These are phyloP conservation scores for Lanius collurio DNA, from an alignment of 2,113 vertebrate species.

Conservation along the genomic window DNA sequence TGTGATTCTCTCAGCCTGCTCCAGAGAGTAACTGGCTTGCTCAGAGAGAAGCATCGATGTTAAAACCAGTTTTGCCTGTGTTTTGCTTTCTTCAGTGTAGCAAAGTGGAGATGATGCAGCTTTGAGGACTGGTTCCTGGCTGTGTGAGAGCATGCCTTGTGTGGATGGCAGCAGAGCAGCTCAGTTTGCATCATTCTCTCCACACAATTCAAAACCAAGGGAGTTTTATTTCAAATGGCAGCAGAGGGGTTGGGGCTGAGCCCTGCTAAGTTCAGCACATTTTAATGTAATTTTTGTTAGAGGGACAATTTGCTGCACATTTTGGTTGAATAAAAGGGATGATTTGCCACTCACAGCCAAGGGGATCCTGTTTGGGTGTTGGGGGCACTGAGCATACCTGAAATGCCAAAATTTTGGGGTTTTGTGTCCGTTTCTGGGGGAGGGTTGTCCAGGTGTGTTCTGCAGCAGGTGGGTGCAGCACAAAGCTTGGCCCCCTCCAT, in stretches of 20 bases:
- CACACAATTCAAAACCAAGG: rapidly evolving
- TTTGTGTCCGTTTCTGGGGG: rapidly evolving
- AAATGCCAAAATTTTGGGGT: background rate
- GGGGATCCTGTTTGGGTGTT: background rate
- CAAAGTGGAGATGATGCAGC: background rate
- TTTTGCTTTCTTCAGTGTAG: background rate
- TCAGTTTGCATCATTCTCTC: background rate
- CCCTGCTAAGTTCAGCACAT: background rate
- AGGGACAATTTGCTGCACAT: background rate
- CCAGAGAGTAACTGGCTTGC: background rate
- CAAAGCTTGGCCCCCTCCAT: background rate
- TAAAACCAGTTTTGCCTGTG: background rate
- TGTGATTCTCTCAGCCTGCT: background rate
- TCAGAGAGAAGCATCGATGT: background rate
- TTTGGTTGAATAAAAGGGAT: background rate
- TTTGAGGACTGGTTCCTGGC: background rate
- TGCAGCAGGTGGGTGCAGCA: background rate
- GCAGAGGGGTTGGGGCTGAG: background rate
- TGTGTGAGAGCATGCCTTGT: background rate
- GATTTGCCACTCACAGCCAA: background rate
- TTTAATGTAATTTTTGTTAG: rapidly evolving
- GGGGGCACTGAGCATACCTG: rapidly evolving
- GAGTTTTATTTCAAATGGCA: background rate
- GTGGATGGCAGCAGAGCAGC: background rate
- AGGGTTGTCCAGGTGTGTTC: background rate